phyloP scores from a whole-genome alignment of 2,888 invertebrate genomes.

The Agapetus fuscipes region DNA sequence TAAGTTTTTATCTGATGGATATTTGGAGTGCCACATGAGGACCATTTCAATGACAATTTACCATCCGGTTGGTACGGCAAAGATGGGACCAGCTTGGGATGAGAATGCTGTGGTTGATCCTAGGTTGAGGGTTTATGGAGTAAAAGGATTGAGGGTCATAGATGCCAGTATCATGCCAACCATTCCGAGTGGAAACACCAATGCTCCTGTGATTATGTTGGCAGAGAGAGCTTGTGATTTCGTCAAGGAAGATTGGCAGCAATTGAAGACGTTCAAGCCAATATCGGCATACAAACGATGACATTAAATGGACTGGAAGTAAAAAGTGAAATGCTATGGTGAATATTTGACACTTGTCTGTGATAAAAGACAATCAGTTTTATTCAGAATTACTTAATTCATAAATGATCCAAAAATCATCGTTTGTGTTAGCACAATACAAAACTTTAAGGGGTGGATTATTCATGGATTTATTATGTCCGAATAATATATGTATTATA shows the following conservation, averaged over 20 bases:
- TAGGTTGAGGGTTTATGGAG: conserved; percentile 64
- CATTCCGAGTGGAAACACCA: conserved; percentile 81
- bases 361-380: no score
- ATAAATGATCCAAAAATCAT: no score
- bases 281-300: not conserved
- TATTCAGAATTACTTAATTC: no score
- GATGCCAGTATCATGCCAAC: conserved; percentile 87
- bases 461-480: no score
- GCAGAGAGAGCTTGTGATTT: conserved; percentile 82
- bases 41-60: conserved; percentile 86
- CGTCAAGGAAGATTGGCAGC: conserved; percentile 74
- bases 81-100: conserved; percentile 79
- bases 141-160: conserved; percentile 69
- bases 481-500: no score
- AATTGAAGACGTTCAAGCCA: conserved; percentile 21
- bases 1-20: conserved; percentile 67
- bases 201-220: conserved; percentile 88
- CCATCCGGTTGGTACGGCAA: conserved; percentile 80
- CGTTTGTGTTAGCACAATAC: no score
- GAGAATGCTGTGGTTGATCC: conserved; percentile 74
- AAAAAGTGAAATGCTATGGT: no score
- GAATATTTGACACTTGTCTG: not conserved
- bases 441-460: no score
- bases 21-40: conserved; percentile 79
- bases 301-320: no score